A percentile compares a stretch with the other conserved stretches of the same genome.
Conservation (phyloP, 2,888 invertebrate genomes). For the Parnassius smintheus region DNA sequence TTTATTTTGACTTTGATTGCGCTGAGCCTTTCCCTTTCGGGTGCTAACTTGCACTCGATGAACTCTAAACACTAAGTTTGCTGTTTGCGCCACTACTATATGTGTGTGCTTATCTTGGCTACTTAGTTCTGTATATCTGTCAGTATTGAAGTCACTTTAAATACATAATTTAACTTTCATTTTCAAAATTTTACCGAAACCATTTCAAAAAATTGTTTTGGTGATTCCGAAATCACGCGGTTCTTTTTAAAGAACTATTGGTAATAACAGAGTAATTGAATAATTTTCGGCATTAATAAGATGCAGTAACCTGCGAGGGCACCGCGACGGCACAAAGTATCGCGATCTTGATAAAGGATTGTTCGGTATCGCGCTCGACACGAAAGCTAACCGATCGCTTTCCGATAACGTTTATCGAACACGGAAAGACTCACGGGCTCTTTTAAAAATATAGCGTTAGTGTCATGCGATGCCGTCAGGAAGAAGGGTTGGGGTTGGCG, state of each 20-base stretch:
- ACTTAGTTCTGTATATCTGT: too few relatives aligned
- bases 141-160: too few relatives aligned
- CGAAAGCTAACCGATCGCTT: conserved; percentile 59
- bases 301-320: conserved; percentile 44
- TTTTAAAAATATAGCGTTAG: conserved; percentile 37
- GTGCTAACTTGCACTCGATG: too few relatives aligned
- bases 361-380: conserved; percentile 54
- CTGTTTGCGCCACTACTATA: too few relatives aligned
- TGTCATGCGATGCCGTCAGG: conserved; percentile 12
- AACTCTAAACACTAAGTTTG: too few relatives aligned
- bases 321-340: conserved; percentile 59
- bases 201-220: too few relatives aligned
- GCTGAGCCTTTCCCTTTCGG: too few relatives aligned
- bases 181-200: too few relatives aligned
- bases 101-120: too few relatives aligned
- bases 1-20: too few relatives aligned
- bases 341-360: conserved; percentile 78
- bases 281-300: conserved; percentile 67
- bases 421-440: conserved; percentile 49
- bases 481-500: background rate
- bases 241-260: background rate
- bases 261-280: conserved; percentile 34
- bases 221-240: too few relatives aligned
- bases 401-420: conserved; percentile 66
- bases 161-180: too few relatives aligned